phyloP scores from a whole-genome alignment of 2,113 vertebrate genomes.

The Cryptotis parvus region DNA sequence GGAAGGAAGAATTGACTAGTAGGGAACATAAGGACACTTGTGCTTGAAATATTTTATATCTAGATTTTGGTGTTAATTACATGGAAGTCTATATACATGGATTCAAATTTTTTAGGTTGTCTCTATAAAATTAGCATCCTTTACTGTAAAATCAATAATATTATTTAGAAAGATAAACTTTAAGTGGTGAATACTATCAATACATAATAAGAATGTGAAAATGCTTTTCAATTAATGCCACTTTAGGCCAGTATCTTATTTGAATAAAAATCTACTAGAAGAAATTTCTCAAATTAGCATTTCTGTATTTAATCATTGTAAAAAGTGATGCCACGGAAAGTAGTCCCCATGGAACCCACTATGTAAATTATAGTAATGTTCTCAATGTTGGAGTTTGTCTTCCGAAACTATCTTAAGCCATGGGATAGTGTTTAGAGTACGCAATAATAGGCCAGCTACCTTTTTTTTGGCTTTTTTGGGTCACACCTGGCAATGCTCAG shows the following conservation, averaged over 20 bases:
- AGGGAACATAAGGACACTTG: not conserved
- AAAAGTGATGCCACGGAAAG: constrained; percentile 6
- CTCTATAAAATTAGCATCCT: not conserved
- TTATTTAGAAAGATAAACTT: constrained; percentile 33
- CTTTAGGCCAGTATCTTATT: not conserved
- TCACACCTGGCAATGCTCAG: too few relatives aligned
- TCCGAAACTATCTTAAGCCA: constrained; percentile 13
- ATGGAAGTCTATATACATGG: not conserved
- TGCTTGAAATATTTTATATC: not conserved
- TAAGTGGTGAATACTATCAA: not conserved
- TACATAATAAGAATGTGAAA: constrained; percentile 4
- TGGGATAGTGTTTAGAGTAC: not conserved
- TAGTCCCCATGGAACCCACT: not conserved
- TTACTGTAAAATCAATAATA: not conserved
- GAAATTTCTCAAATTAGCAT: not conserved
- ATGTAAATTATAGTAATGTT: not conserved
- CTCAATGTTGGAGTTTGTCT: not conserved
- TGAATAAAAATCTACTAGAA: not conserved
- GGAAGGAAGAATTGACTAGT: not conserved
- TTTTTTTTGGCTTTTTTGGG: constrained; percentile 11
- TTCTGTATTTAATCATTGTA: not conserved
- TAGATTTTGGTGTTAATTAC: not conserved
- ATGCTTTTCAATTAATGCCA: constrained; percentile 1
- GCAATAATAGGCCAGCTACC: not conserved
- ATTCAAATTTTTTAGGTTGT: not conserved